phyloP scores from a whole-genome alignment of 2,113 vertebrate species.

The Silurus meridionalis region DNA sequence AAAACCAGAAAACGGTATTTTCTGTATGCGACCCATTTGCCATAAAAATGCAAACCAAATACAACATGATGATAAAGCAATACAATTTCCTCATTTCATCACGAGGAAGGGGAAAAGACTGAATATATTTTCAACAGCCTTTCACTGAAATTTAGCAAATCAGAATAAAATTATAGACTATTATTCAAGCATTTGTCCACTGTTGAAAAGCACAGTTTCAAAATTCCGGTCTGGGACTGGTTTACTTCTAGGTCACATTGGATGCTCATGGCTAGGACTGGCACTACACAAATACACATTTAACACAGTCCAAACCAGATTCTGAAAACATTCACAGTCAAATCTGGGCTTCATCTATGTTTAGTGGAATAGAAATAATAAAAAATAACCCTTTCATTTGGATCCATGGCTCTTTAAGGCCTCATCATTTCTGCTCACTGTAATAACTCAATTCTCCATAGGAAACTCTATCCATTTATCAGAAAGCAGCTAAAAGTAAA shows the following conservation, averaged over 20 bases:
- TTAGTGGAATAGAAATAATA: neutral
- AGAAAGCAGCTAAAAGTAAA: slow-evolving; percentile 13
- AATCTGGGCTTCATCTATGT: neutral
- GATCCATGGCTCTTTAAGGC: slow-evolving; percentile 5
- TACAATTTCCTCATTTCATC: neutral
- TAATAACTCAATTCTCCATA: neutral
- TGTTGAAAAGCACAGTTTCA: neutral
- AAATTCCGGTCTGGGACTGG: neutral
- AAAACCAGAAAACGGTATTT: neutral
- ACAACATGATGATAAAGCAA: neutral
- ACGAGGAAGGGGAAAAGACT: neutral
- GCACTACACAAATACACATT: neutral
- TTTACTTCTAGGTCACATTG: neutral
- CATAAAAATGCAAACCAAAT: neutral
- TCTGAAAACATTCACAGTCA: neutral
- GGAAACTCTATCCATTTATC: slow-evolving; percentile 12
- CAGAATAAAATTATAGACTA: neutral
- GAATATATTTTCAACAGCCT: neutral
- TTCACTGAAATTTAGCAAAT: neutral
- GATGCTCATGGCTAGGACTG: neutral
- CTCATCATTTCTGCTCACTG: neutral
- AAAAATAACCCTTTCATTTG: neutral
- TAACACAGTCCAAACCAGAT: neutral
- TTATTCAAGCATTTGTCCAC: neutral
- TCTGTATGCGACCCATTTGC: neutral